Base-by-base conservation (phyloP, 1,140 invertebrate genomes). In the Drosophila azteca region DNA sequence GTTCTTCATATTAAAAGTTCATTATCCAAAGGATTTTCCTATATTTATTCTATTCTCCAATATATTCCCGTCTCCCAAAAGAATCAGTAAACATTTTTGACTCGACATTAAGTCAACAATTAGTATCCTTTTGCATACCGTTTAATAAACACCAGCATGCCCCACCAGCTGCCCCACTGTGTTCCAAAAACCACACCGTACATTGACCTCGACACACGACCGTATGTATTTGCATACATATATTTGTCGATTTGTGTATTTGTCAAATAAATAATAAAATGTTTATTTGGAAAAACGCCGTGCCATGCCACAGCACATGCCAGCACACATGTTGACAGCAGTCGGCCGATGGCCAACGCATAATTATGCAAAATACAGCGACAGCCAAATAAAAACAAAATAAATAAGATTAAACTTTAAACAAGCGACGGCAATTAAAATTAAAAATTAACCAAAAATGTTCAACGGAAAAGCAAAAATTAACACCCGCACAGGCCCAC, bases 401-500 rank as follows among this genome's bases (percentile, higher is more conserved):
- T 69, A 69, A 69, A 58, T 69, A 50, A 69, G 57, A 69, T 57
- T 50, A 69, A 68, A 45, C 57, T 50, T 29, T 65, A 67, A 78
- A 87, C 82, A 82, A 85, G 82, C 79, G 60, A 82, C 66, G 49
- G 74, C 82, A 85, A 85, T 85, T 82, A 87, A 85, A 85, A 85
- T 87, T 85, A 82, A 85, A 85, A 85, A 85, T 85, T 87, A 78
- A 87, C 82, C 75, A 82, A 85, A 85, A 81, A 87, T 87, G 74
- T 74, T 62, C 31, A 43, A 48, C 7, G 39, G 24, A 49, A 17
- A 46, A 26, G 39, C 43, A 55, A 63, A 59, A 63, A 80, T 76
- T 80, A 80, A 81, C 73, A 74, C 73, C 63, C 73, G 35, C 61
- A 22, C 43, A 55, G 52, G 43, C 52, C 51, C 31, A 55, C 20